Evolutionary conservation across 2,888 invertebrate species (phyloP), one percentile per base, ranked within the genome.

Genomic region (Crematogaster levior): DNA sequence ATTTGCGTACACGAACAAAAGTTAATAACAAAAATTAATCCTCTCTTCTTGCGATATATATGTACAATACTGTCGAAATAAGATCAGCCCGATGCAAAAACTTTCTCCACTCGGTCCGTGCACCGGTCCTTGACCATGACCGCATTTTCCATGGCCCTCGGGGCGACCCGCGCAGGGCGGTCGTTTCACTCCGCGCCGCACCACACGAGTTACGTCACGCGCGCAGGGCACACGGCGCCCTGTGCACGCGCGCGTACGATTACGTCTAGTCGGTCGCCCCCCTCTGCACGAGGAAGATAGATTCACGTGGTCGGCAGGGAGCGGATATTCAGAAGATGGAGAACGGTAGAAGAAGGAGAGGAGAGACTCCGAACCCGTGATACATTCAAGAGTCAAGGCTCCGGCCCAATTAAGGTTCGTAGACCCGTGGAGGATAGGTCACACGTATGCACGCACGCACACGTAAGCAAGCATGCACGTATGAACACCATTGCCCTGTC

Each of bases 391-490:
- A 92, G 92, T 92, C 92, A 93, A 93, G 92, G 92, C 88, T 88
- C 88, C 86, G 93, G 91, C 89, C 93, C 91, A 93, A 92, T 92
- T 93, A 84, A 89, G 86, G 93, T 93, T 93, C 93, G 89, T 92
- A 92, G 93, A 93, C 93, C 92, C 90, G 70, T 81, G 74, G 85
- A 86, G 88, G 90, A 92, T 92, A 88, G 90, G 90, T 90, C 90
- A 89, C 90, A 61, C 84, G n/a, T 10, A 24, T 7, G 10, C 12
- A 15, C 21, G 60, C 40, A n/a, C 56, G 21, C 51, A n/a, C n/a
- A 37, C 15, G 56, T 56, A 7, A 12, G 30, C 60, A 34, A 18
- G 9, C 10, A 2, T 37, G 61, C 40, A 40, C 21, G 61, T 21
- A 51, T 53, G 46, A 12, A 37, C 37, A 18, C 27, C 43, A 24